Evolutionary conservation across 2,888 invertebrate genomes (phyloP).

Genomic region (Yponomeuta plumbellus): DNA sequence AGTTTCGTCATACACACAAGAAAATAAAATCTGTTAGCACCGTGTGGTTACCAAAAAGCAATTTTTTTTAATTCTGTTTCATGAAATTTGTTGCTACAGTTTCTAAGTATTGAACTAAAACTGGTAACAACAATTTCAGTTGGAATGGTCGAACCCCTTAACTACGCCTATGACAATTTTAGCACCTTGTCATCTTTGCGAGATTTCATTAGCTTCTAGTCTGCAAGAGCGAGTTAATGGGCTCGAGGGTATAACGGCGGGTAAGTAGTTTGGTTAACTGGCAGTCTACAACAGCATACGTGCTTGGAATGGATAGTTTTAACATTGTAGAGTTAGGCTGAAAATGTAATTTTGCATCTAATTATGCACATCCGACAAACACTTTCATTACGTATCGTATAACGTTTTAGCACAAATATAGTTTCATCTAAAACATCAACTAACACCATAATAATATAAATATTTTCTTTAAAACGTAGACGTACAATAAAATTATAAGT

Average conservation of each 20-base stretch:
- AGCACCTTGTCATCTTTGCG: background rate
- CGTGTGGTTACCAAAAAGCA: conserved; percentile 74
- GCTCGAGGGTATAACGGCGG: conserved; percentile 5
- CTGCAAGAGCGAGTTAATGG: conserved; percentile 2
- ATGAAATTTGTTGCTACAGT: conserved; percentile 44
- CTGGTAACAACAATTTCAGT: conserved; percentile 4
- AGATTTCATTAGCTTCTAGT: background rate
- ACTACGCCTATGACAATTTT: background rate
- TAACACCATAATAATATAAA: conserved; percentile 39
- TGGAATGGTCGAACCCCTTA: conserved; percentile 10
- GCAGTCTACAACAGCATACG: conserved; percentile 50
- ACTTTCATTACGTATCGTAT: conserved; percentile 73
- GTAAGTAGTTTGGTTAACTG: conserved; percentile 29
- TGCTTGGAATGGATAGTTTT: conserved; percentile 60
- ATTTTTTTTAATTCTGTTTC: conserved; percentile 41
- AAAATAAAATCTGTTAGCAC: conserved; percentile 58
- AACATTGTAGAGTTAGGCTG: conserved; percentile 54
- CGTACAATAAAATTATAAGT: conserved; percentile 1
- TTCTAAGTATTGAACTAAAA: conserved; percentile 38
- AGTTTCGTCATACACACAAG: conserved; percentile 53
- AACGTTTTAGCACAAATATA: conserved; percentile 72
- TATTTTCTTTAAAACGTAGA: conserved; percentile 43
- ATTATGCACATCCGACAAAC: conserved; percentile 63
- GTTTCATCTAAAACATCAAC: conserved; percentile 48
- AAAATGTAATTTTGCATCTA: conserved; percentile 61